Evolutionary conservation across 2,888 invertebrate genomes (phyloP).

Genomic region (Andrena camellia): DNA sequence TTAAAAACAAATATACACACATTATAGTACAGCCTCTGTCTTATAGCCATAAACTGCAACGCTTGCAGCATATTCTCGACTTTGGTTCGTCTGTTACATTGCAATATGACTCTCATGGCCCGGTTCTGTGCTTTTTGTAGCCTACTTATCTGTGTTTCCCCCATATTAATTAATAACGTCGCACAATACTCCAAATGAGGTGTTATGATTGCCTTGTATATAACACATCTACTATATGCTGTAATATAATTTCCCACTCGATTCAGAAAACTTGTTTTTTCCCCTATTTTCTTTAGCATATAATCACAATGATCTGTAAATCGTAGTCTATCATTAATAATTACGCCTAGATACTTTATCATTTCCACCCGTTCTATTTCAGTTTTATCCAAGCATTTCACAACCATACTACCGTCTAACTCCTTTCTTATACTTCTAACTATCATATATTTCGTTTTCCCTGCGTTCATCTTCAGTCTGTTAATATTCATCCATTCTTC

Average conservation of each 20-base stretch:
- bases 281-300: background rate
- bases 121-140: background rate
- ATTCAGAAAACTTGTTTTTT: background rate
- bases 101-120: background rate
- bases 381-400: background rate
- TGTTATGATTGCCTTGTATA: background rate
- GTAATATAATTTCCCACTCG: background rate
- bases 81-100: background rate
- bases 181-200: background rate
- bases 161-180: background rate
- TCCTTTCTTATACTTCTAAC: constrained; percentile 3
- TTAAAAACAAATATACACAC: background rate
- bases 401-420: background rate
- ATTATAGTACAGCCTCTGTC: background rate
- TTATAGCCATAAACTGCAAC: background rate
- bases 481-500: background rate
- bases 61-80: background rate
- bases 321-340: background rate
- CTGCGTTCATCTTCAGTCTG: background rate
- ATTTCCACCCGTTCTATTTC: background rate
- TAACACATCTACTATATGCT: background rate
- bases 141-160: background rate
- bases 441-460: constrained; percentile 10
- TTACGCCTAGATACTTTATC: background rate
- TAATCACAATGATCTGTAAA: background rate